phyloP scores from a whole-genome alignment of 2,797 vertebrate genomes.

The Allobates femoralis region DNA sequence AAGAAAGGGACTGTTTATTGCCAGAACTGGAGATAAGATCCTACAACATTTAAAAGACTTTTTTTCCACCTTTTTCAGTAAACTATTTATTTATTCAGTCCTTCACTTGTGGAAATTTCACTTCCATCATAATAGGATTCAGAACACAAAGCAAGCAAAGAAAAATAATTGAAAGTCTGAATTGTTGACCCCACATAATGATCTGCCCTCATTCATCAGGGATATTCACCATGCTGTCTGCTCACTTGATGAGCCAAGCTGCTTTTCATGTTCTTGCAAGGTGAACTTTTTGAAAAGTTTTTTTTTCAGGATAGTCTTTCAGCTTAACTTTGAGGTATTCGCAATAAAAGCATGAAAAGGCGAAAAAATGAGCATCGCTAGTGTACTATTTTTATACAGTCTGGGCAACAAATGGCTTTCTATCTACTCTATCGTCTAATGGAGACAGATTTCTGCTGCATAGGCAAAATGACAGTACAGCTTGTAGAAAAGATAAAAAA shows the following conservation, averaged over 20 bases:
- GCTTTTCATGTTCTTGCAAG: not conserved
- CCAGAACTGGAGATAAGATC: conserved; percentile 51
- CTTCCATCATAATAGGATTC: conserved; percentile 26
- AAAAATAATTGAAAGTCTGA: conserved; percentile 46
- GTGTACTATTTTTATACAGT: not conserved
- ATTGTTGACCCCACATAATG: conserved; percentile 45
- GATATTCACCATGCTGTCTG: conserved; percentile 24
- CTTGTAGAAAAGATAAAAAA: not conserved
- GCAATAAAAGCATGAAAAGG: not conserved
- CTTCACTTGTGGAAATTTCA: conserved; percentile 33
- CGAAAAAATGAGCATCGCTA: not conserved
- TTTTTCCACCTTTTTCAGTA: not conserved
- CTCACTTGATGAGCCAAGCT: conserved; percentile 16
- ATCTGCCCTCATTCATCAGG: conserved; percentile 29
- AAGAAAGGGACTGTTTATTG: conserved; percentile 48
- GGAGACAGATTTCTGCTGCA: not conserved
- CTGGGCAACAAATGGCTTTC: not conserved
- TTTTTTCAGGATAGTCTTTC: not conserved
- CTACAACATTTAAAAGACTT: conserved; percentile 29
- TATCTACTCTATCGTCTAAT: not conserved
- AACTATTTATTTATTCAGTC: conserved; percentile 47
- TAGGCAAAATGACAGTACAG: not conserved
- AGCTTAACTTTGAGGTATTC: not conserved
- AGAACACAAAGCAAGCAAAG: conserved; percentile 31
- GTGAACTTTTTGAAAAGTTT: conserved; percentile 43